Percentiles rank a stretch among this genome's conserved stretches.
These are phyloP conservation scores for Empidonax alnorum DNA, from an alignment of 2,113 vertebrate species.

Conservation along the genomic window DNA sequence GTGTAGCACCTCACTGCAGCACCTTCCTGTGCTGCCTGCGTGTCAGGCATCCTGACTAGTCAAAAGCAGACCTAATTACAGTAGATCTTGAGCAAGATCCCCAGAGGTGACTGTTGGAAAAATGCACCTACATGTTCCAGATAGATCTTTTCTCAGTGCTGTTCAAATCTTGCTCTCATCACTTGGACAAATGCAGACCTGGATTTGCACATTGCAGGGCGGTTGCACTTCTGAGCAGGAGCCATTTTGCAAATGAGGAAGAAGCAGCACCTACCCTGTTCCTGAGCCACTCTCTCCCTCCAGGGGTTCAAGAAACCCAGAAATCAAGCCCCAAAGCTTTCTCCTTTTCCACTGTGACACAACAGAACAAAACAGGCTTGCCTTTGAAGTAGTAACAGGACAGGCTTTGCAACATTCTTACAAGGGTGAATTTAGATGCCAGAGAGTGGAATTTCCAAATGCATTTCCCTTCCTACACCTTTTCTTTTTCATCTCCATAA, in stretches of 20 bases:
- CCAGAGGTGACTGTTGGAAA: neutral
- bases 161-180: neutral
- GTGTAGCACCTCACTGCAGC: neutral
- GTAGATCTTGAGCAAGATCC: neutral
- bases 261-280: neutral
- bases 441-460: slow-evolving; percentile 26
- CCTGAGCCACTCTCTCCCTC: neutral
- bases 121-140: neutral
- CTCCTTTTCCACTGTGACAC: neutral
- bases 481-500: slow-evolving; percentile 43
- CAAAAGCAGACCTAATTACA: neutral
- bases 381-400: neutral
- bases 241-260: neutral
- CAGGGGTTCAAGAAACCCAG: neutral
- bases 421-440: slow-evolving; percentile 12
- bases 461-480: slow-evolving; percentile 31
- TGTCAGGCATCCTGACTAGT: neutral
- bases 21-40: neutral
- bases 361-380: slow-evolving; percentile 8
- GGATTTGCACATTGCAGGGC: neutral
- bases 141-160: neutral
- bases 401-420: slow-evolving; percentile 2
- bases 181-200: neutral
- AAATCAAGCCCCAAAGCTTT: neutral
- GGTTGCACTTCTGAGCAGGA: neutral